These are phyloP conservation scores for Drosophila tani DNA, from an alignment of 1,140 invertebrate species.

Conservation along the genomic window DNA sequence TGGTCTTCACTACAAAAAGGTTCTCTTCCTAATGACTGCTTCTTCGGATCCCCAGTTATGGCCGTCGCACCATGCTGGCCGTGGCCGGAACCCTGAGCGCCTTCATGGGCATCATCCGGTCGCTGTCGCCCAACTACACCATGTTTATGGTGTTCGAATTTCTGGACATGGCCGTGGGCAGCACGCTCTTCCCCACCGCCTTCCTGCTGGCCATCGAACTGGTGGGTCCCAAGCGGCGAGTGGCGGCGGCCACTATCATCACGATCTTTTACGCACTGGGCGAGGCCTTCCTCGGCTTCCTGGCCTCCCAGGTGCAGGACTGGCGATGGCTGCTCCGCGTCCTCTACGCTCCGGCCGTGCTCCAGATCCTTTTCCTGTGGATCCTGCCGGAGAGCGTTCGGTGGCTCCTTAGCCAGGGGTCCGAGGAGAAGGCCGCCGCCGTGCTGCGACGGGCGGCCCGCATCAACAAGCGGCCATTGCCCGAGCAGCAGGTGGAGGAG, in stretches of 20 bases:
- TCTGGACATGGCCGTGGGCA: conserved; percentile 87
- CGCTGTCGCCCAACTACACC: conserved; percentile 88
- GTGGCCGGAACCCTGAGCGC: conserved; percentile 86
- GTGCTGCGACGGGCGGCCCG: conserved; percentile 88
- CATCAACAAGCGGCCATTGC: conserved; percentile 88
- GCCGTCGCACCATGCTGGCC: conserved; percentile 88
- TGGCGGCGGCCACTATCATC: conserved; percentile 90
- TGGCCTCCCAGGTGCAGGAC: conserved; percentile 89
- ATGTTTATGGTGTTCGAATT: conserved; percentile 89
- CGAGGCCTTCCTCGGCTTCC: conserved; percentile 88
- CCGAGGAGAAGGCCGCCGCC: conserved; percentile 87
- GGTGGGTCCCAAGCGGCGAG: conserved; percentile 90
- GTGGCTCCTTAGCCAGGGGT: conserved; percentile 90
- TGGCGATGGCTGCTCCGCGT: conserved; percentile 90
- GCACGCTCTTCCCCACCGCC: conserved; percentile 88
- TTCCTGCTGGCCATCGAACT: conserved; percentile 90
- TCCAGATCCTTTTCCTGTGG: conserved; percentile 88
- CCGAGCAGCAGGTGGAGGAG: conserved; percentile 86
- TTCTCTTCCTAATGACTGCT: neutral
- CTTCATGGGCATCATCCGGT: conserved; percentile 87
- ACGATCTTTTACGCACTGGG: conserved; percentile 90
- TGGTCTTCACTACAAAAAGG: too few relatives aligned
- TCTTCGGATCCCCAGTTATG: conserved; percentile 85
- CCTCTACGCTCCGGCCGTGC: conserved; percentile 89
- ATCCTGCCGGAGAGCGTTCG: conserved; percentile 88